These are phyloP conservation scores for Ceyx cyanopectus DNA, from an alignment of 2,113 vertebrate genomes.

Conservation along the genomic window DNA sequence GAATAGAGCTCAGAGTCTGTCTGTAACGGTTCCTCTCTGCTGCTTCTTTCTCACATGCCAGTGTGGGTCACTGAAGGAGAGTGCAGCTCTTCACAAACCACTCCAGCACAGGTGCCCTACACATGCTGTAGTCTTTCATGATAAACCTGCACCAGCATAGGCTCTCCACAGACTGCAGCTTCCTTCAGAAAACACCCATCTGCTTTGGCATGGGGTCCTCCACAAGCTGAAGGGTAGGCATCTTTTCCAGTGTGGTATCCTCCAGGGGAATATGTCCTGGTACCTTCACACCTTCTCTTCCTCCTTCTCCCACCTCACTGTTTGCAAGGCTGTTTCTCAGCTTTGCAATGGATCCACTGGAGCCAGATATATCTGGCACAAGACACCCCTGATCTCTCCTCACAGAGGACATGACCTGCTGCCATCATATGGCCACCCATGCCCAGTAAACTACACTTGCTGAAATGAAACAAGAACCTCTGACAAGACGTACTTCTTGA, in stretches of 20 bases:
- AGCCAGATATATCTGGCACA: neutral
- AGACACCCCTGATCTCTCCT: neutral
- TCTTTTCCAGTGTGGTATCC: neutral
- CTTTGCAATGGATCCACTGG: neutral
- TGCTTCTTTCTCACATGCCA: neutral
- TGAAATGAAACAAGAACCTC: neutral
- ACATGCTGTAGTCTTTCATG: neutral
- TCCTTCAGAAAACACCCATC: neutral
- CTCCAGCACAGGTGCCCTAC: neutral
- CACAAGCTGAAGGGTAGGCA: neutral
- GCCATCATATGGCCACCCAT: neutral
- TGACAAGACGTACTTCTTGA: neutral
- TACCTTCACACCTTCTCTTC: neutral
- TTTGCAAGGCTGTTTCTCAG: neutral
- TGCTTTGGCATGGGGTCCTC: neutral
- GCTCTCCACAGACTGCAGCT: neutral
- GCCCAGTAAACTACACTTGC: neutral
- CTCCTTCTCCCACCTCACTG: neutral
- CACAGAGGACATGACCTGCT: fast-evolving
- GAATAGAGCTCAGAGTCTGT: neutral
- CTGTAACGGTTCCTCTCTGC: neutral
- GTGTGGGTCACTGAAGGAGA: neutral
- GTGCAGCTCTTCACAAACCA: neutral
- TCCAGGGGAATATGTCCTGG: neutral
- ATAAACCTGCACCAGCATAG: neutral